A percentile compares a stretch with the other conserved stretches of the same genome.
These are phyloP conservation scores for Drosophila flavopinicola DNA, from an alignment of 2,888 invertebrate species.

Conservation along the genomic window DNA sequence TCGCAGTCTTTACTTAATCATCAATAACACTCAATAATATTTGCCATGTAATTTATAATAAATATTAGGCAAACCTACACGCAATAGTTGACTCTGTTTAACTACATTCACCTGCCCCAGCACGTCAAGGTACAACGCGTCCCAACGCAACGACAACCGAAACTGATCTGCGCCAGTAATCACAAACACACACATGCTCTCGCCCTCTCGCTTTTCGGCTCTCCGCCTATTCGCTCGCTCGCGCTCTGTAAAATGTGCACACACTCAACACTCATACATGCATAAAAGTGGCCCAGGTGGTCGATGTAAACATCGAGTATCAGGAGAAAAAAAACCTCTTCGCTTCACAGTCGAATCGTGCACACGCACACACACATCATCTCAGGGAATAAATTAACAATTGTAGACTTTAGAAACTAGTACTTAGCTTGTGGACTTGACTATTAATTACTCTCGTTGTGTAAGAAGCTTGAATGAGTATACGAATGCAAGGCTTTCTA, in stretches of 20 bases:
- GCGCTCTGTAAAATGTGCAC: slow-evolving; percentile 18
- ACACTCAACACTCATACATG: not conserved
- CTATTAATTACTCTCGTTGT: not conserved
- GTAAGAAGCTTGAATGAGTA: not conserved
- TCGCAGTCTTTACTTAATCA: slow-evolving; percentile 13
- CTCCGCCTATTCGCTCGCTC: slow-evolving; percentile 15
- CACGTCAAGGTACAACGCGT: slow-evolving; percentile 38
- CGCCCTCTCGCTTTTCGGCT: slow-evolving; percentile 4
- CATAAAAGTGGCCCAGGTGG: slow-evolving; percentile 5
- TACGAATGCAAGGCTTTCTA: not conserved
- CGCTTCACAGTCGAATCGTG: slow-evolving; percentile 13
- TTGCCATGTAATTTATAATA: slow-evolving; percentile 29
- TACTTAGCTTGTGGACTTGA: not conserved
- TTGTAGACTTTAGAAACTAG: not conserved
- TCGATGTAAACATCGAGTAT: slow-evolving; percentile 4
- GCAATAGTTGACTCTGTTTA: slow-evolving; percentile 23
- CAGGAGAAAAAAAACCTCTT: slow-evolving; percentile 11
- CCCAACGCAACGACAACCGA: slow-evolving; percentile 39
- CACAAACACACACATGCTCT: slow-evolving; percentile 10
- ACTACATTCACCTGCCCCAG: slow-evolving; percentile 36
- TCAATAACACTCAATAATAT: slow-evolving; percentile 23
- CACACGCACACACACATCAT: not conserved
- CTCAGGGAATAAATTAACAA: slow-evolving; percentile 2
- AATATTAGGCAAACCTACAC: slow-evolving; percentile 40
- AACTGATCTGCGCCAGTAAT: slow-evolving; percentile 58